These are phyloP conservation scores for Mormyrops boulengeri DNA, from an alignment of 2,797 vertebrate genomes.

Conservation along the genomic window DNA sequence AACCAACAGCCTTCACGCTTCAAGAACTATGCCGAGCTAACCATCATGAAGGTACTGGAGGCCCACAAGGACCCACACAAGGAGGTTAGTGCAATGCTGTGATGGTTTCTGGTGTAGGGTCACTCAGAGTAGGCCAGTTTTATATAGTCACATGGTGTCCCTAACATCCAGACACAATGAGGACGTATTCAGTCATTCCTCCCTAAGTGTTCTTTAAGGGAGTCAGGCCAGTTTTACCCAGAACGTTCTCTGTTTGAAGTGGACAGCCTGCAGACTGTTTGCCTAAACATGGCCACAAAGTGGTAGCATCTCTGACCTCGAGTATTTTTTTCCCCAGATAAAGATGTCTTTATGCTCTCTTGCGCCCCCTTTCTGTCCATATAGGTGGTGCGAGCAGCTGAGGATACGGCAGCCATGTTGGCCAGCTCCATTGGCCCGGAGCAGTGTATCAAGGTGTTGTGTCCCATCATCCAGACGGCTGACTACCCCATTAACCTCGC, in stretches of 20 bases:
- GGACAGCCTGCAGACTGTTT: neutral
- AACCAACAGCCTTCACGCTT: constrained; percentile 86
- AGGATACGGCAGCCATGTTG: constrained; percentile 78
- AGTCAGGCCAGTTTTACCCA: neutral
- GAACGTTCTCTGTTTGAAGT: neutral
- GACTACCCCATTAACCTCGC: constrained; percentile 89
- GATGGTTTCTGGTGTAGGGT: neutral
- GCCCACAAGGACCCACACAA: constrained; percentile 93
- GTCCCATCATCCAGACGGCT: constrained; percentile 88
- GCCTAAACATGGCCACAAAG: neutral
- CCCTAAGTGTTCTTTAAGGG: neutral
- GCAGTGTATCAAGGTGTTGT: constrained; percentile 89
- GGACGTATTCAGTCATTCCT: neutral
- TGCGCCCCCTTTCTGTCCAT: constrained; percentile 34
- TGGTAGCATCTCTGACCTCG: neutral
- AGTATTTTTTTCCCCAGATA: neutral
- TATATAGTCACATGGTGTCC: neutral
- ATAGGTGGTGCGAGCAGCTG: constrained; percentile 84
- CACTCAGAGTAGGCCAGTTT: neutral
- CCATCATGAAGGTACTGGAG: constrained; percentile 96
- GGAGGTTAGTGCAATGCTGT: constrained; percentile 65
- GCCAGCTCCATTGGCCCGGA: constrained; percentile 81
- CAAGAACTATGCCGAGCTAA: constrained; percentile 90
- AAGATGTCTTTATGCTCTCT: neutral
- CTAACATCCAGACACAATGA: neutral